Evolutionary conservation across 2,113 vertebrate species (phyloP).

Genomic region (Pristiophorus japonicus): DNA sequence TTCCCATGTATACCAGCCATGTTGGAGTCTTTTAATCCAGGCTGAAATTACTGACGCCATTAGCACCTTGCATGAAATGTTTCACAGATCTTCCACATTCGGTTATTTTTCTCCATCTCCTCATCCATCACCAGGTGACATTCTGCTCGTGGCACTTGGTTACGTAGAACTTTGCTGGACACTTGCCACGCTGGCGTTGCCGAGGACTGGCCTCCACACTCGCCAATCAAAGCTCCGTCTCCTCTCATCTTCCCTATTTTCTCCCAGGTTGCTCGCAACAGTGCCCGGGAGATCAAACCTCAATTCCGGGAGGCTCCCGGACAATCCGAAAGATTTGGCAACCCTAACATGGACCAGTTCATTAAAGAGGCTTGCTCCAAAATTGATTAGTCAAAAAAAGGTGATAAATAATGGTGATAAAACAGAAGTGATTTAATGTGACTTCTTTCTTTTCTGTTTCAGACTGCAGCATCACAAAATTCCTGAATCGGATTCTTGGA

Average conservation of each 20-base stretch:
- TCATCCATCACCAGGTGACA: too few relatives aligned
- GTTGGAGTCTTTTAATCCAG: neutral
- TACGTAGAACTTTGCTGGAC: neutral
- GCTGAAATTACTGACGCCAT: too few relatives aligned
- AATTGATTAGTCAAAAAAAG: neutral
- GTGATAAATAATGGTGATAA: neutral
- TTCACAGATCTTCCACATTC: neutral
- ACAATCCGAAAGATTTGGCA: neutral
- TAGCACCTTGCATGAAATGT: neutral
- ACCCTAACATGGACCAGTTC: neutral
- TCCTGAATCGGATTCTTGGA: slow-evolving; percentile 93
- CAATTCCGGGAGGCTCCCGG: neutral
- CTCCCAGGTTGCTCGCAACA: neutral
- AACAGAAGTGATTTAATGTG: neutral
- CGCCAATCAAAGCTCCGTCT: neutral
- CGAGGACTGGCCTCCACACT: neutral
- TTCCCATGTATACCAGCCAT: neutral
- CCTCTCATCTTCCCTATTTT: neutral
- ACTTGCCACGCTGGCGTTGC: neutral
- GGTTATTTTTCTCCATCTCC: too few relatives aligned
- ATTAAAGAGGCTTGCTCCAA: neutral
- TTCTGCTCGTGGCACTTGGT: neutral
- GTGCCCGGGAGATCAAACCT: neutral
- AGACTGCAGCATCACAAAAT: slow-evolving; percentile 97
- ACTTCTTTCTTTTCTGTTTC: slow-evolving; percentile 35